Percentiles rank a stretch among this genome's conserved stretches.
phyloP scores from a whole-genome alignment of 92 coral and sea anemone genomes.

The Palythoa heliodiscus region DNA sequence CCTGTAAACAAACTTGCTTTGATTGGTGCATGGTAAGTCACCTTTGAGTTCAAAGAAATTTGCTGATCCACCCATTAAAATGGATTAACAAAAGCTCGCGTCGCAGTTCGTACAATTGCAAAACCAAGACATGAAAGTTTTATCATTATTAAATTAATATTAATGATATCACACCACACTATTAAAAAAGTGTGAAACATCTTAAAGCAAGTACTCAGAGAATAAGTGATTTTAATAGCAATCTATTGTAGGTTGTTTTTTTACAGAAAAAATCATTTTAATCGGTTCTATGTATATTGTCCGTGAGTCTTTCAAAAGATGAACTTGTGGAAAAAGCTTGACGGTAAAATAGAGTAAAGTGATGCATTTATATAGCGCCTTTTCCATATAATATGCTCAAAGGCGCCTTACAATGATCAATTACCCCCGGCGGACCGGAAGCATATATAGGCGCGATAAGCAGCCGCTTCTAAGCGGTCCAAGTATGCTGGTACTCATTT shows the following conservation, averaged over 20 bases:
- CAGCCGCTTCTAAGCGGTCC: too few species aligned
- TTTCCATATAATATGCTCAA: too few species aligned
- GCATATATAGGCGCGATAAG: too few species aligned
- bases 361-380: too few species aligned
- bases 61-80: not conserved
- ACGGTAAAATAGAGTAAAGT: too few species aligned
- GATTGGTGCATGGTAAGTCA: not conserved
- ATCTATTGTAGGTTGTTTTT: not conserved
- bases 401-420: too few species aligned
- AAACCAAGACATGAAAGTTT: not conserved
- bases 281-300: not conserved
- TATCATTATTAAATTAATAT: not conserved
- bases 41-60: not conserved
- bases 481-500: too few species aligned
- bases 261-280: too few species aligned
- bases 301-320: not conserved
- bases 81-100: not conserved
- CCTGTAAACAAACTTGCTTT: not conserved
- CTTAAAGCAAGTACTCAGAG: not conserved
- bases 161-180: not conserved
- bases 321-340: not conserved
- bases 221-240: not conserved
- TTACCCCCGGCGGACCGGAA: too few species aligned
- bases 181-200: not conserved
- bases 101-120: not conserved